Percentiles rank a stretch among this genome's conserved stretches.
These are phyloP conservation scores for Oscheius sp. DNA, from an alignment of 2,888 invertebrate species.

Conservation along the genomic window DNA sequence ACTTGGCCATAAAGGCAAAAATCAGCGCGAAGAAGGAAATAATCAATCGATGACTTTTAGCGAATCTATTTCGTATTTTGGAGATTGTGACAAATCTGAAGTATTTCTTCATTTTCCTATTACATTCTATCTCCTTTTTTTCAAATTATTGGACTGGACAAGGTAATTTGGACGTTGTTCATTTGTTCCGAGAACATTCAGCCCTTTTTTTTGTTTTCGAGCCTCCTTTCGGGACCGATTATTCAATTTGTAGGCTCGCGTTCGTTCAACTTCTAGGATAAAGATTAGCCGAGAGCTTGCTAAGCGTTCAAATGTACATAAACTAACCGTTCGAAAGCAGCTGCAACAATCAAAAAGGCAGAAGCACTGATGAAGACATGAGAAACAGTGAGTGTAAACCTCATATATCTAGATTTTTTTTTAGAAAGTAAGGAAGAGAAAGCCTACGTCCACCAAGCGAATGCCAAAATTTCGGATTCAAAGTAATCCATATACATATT, in stretches of 20 bases:
- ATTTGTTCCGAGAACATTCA: background rate
- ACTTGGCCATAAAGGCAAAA: constrained; percentile 62
- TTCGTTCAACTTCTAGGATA: background rate
- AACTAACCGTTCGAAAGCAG: constrained; percentile 60
- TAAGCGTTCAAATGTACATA: background rate
- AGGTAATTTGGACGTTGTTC: background rate
- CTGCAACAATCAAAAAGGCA: constrained; percentile 63
- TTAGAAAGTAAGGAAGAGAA: background rate
- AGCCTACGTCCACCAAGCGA: constrained; percentile 57
- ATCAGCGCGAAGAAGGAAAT: constrained; percentile 47
- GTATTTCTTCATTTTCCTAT: background rate
- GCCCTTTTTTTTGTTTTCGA: constrained; percentile 1
- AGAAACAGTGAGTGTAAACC: constrained; percentile 57
- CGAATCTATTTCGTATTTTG: constrained; percentile 59
- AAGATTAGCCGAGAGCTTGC: background rate
- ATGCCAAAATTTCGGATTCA: constrained; percentile 55
- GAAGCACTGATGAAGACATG: constrained; percentile 63
- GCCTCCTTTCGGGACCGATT: background rate
- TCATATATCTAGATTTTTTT: constrained; percentile 38
- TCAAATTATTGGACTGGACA: background rate
- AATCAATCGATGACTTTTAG: constrained; percentile 47
- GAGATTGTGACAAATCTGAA: constrained; percentile 61
- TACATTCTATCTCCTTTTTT: background rate
- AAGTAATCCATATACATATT: constrained; percentile 68
- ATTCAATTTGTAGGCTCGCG: constrained; percentile 15